phyloP scores from a whole-genome alignment of 2,113 vertebrate species.

The Myiozetetes cayanensis region DNA sequence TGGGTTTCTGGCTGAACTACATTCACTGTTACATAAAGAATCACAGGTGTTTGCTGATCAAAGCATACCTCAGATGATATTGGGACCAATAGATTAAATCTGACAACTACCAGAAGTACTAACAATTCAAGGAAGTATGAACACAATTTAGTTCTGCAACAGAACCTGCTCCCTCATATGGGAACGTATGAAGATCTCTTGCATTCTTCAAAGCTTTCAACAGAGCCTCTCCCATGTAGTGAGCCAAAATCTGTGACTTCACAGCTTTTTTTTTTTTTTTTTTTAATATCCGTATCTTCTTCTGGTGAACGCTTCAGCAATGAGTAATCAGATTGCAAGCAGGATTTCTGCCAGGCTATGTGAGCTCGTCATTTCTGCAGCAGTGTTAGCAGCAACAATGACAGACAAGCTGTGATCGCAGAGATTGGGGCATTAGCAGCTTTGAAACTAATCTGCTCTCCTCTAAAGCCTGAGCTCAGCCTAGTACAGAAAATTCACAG shows the following conservation, averaged over 20 bases:
- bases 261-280: not conserved
- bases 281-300: not conserved
- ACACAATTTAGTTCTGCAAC: not conserved
- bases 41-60: not conserved
- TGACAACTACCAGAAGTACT: not conserved
- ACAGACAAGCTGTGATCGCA: not conserved
- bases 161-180: not conserved
- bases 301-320: not conserved
- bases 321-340: not conserved
- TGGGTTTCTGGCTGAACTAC: not conserved
- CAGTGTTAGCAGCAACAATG: not conserved
- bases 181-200: rapidly evolving
- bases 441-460: slow-evolving; percentile 4
- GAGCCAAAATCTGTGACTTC: not conserved
- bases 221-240: not conserved
- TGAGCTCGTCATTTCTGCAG: not conserved
- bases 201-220: not conserved
- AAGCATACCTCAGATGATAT: not conserved
- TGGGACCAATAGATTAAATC: not conserved
- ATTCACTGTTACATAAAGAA: not conserved
- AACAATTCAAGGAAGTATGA: not conserved
- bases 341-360: not conserved
- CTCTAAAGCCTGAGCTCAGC: not conserved
- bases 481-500: not conserved
- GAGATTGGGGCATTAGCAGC: not conserved